These are phyloP conservation scores for Thalassophryne amazonica DNA, from an alignment of 2,797 vertebrate genomes.

Conservation along the genomic window DNA sequence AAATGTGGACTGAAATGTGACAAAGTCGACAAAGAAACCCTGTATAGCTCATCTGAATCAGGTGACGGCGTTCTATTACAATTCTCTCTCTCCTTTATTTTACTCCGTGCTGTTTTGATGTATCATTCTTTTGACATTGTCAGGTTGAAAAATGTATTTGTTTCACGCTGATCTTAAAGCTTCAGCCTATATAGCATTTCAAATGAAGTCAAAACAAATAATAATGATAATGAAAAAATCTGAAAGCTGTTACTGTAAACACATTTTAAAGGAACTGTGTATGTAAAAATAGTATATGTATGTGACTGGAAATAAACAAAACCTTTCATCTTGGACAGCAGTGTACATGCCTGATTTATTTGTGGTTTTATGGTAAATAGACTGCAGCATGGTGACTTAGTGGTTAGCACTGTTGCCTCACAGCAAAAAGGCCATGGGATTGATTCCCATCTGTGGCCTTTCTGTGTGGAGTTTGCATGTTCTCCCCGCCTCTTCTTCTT, in stretches of 20 bases:
- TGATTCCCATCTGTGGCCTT: too few species aligned
- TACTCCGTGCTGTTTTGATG: constrained; percentile 70
- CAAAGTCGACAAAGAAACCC: constrained; percentile 48
- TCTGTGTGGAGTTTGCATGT: too few species aligned
- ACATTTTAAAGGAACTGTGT: constrained; percentile 85
- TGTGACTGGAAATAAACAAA: constrained; percentile 87
- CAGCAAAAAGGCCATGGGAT: too few species aligned
- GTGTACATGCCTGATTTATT: too few species aligned
- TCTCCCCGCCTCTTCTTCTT: too few species aligned
- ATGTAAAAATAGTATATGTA: constrained; percentile 84
- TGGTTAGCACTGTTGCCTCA: too few species aligned
- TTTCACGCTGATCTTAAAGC: constrained; percentile 73
- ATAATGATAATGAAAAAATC: constrained; percentile 63
- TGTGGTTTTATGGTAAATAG: too few species aligned
- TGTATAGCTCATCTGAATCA: constrained; percentile 73
- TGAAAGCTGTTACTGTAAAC: constrained; percentile 78
- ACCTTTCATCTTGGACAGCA: constrained; percentile 78
- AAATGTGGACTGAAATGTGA: constrained; percentile 43
- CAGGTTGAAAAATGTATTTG: constrained; percentile 58
- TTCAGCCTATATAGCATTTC: constrained; percentile 70
- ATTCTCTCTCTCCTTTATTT: constrained; percentile 63
- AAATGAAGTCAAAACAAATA: constrained; percentile 71
- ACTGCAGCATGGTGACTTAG: too few species aligned
- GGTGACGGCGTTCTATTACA: constrained; percentile 65
- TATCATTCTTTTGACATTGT: constrained; percentile 74